phyloP scores from a whole-genome alignment of 2,797 vertebrate genomes.

The Sebastes hopkinsi region DNA sequence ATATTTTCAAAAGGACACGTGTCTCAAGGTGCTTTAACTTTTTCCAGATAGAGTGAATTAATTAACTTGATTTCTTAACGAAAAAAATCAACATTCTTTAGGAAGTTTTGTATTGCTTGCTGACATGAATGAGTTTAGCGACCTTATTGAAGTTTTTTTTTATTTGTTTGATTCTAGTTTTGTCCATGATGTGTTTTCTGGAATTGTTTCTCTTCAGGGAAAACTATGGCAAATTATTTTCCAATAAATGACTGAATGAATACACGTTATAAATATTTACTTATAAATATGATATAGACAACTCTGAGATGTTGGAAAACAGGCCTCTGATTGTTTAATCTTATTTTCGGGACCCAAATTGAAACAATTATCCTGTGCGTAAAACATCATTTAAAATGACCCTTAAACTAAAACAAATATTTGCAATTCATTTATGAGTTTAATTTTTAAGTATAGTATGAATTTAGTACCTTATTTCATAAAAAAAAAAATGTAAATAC shows the following conservation, averaged over 20 bases:
- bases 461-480: not conserved
- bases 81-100: not conserved
- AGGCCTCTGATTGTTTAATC: not conserved
- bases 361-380: not conserved
- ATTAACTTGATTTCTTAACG: not conserved
- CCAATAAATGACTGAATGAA: not conserved
- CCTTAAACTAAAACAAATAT: not conserved
- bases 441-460: not conserved
- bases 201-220: not conserved
- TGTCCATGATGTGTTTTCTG: not conserved
- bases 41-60: not conserved
- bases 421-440: not conserved
- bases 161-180: not conserved
- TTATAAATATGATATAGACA: not conserved
- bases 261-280: not conserved
- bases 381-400: not conserved
- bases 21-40: constrained; percentile 19
- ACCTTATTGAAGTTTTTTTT: not conserved
- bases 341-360: not conserved
- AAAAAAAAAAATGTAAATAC: too few relatives aligned
- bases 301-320: not conserved
- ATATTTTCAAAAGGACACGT: constrained; percentile 96
- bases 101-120: not conserved
- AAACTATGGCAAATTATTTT: not conserved
- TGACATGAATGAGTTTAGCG: not conserved